These are phyloP conservation scores for Melanocharis versteri DNA, from an alignment of 2,113 vertebrate genomes.

Conservation along the genomic window DNA sequence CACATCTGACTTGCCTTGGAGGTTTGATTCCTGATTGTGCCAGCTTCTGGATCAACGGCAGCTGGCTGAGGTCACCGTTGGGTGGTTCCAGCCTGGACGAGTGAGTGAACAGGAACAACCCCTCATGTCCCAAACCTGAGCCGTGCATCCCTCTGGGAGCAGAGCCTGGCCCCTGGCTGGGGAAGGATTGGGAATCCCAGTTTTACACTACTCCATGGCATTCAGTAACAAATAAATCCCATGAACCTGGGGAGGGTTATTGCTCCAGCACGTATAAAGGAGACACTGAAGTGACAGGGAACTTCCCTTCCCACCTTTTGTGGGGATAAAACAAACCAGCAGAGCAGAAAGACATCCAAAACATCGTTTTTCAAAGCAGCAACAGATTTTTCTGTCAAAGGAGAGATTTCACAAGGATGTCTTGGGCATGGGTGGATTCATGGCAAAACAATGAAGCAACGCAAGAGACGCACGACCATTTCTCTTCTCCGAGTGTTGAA, in stretches of 20 bases:
- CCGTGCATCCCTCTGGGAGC: neutral
- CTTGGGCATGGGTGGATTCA: neutral
- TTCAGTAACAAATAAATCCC: neutral
- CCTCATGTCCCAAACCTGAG: neutral
- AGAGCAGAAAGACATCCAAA: neutral
- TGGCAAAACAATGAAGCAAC: neutral
- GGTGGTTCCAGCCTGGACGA: fast-evolving
- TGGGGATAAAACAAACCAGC: neutral
- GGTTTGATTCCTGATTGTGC: neutral
- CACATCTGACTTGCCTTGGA: neutral
- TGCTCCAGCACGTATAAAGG: neutral
- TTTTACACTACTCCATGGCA: neutral
- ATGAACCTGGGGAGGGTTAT: neutral
- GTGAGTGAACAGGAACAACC: neutral
- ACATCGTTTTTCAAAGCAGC: neutral
- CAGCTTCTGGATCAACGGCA: neutral
- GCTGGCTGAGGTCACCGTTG: fast-evolving
- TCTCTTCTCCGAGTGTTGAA: fast-evolving
- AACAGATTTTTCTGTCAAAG: neutral
- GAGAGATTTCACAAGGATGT: neutral
- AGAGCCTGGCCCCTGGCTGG: neutral
- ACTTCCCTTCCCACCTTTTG: neutral
- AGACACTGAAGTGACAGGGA: neutral
- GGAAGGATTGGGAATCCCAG: neutral
- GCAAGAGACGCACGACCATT: fast-evolving